Percentiles rank a stretch among this genome's conserved stretches.
Conservation (phyloP, 2,113 vertebrate species). For the Fregata magnificens region DNA sequence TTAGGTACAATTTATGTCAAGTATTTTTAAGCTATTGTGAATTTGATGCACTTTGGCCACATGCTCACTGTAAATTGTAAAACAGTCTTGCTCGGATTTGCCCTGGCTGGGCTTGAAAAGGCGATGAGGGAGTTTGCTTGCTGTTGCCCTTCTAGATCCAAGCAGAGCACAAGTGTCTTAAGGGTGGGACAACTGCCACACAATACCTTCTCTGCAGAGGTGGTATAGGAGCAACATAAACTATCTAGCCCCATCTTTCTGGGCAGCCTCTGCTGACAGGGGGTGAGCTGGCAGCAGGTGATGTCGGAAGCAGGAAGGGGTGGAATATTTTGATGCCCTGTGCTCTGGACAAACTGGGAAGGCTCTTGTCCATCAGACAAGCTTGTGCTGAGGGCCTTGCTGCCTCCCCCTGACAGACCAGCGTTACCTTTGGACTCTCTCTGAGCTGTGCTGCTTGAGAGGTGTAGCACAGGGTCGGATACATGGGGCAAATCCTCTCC, state of each 20-base stretch:
- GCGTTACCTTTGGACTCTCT: background rate
- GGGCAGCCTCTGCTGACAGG: background rate
- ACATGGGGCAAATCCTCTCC: background rate
- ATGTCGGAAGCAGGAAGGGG: background rate
- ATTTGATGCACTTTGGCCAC: background rate
- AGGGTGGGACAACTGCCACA: background rate
- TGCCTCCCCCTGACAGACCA: background rate
- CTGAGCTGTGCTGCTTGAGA: background rate
- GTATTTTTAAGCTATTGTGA: background rate
- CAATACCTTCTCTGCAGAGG: background rate
- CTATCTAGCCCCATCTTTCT: background rate
- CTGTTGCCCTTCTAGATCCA: background rate
- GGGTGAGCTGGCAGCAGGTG: background rate
- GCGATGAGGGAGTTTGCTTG: background rate
- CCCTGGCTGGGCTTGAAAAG: background rate
- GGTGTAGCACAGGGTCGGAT: background rate
- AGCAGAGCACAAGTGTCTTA: background rate
- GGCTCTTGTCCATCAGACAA: background rate
- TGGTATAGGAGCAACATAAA: background rate
- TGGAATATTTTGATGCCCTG: background rate
- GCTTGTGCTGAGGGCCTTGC: background rate
- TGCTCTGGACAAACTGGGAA: background rate
- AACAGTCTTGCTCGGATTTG: background rate
- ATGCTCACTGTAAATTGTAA: background rate
- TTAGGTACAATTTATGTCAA: constrained; percentile 10